Percentiles rank a stretch among this genome's conserved stretches.
Evolutionary conservation across 2,113 vertebrate genomes (phyloP).

Genomic region (Empidonax alnorum): DNA sequence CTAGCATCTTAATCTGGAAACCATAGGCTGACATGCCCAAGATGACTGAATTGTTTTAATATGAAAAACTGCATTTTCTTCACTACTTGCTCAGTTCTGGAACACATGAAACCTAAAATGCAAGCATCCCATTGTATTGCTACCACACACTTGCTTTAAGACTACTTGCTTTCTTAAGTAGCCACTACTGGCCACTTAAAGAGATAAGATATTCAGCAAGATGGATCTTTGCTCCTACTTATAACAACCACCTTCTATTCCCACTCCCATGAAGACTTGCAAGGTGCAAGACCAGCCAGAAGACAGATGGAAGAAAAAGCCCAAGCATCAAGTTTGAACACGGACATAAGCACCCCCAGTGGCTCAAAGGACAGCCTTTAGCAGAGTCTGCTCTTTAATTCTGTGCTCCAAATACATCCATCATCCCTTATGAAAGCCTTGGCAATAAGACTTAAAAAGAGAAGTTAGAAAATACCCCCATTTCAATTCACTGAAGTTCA

Average conservation of each 20-base stretch:
- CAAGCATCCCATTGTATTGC: neutral
- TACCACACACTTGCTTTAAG: neutral
- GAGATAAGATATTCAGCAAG: neutral
- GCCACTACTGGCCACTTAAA: neutral
- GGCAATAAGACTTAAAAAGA: neutral
- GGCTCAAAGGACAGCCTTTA: neutral
- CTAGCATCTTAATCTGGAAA: neutral
- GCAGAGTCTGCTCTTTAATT: neutral
- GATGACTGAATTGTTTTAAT: neutral
- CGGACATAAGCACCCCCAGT: neutral
- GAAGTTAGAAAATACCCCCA: neutral
- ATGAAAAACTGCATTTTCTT: neutral
- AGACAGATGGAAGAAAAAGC: neutral
- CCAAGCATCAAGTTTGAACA: neutral
- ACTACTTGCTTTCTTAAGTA: neutral
- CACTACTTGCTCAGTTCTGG: neutral
- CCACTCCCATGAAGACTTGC: neutral
- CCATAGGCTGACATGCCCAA: neutral
- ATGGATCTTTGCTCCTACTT: neutral
- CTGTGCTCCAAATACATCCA: neutral
- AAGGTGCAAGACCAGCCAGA: neutral
- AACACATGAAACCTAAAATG: neutral
- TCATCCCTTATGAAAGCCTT: neutral
- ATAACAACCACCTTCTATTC: neutral
- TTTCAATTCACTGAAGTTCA: neutral